A percentile compares a stretch with the other conserved stretches of the same genome.
phyloP scores from a whole-genome alignment of 2,888 invertebrate species.

The Brachycybe producta region DNA sequence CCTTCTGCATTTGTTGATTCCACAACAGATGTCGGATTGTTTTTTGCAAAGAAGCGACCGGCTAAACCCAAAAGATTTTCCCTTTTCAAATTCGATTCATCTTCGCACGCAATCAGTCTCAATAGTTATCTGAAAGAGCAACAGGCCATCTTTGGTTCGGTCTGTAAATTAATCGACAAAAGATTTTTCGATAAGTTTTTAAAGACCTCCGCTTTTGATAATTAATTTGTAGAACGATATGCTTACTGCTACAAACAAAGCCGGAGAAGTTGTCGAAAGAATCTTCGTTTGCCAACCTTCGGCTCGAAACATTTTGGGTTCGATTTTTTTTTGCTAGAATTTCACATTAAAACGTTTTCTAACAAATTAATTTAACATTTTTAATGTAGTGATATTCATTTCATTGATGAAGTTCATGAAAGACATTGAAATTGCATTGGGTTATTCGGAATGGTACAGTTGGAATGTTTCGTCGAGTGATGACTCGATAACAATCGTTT shows the following conservation, averaged over 20 bases:
- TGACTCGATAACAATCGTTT: no score
- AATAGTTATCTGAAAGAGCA: slow-evolving; percentile 42
- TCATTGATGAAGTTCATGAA: slow-evolving; percentile 69
- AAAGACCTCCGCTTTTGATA: neutral
- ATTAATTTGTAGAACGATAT: slow-evolving; percentile 11
- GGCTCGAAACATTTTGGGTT: slow-evolving; percentile 40
- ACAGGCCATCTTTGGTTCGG: slow-evolving; percentile 13
- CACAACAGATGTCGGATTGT: slow-evolving; percentile 35
- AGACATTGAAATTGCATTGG: slow-evolving; percentile 61
- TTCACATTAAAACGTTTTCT: neutral
- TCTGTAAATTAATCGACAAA: neutral
- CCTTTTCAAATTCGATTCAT: slow-evolving; percentile 58
- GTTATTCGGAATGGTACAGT: slow-evolving; percentile 25
- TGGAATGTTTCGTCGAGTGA: no score
- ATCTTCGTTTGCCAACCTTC: slow-evolving; percentile 52
- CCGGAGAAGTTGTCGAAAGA: slow-evolving; percentile 38
- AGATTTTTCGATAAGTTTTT: slow-evolving; percentile 7
- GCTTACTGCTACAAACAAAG: slow-evolving; percentile 12
- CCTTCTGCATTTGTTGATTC: slow-evolving; percentile 37
- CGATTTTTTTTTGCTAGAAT: neutral
- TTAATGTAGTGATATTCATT: slow-evolving; percentile 59
- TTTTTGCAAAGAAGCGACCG: slow-evolving; percentile 37
- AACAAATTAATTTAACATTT: neutral
- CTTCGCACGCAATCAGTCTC: slow-evolving; percentile 44
- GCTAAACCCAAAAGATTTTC: slow-evolving; percentile 33